These are phyloP conservation scores for Periparus ater DNA, from an alignment of 2,797 vertebrate genomes.

Conservation along the genomic window DNA sequence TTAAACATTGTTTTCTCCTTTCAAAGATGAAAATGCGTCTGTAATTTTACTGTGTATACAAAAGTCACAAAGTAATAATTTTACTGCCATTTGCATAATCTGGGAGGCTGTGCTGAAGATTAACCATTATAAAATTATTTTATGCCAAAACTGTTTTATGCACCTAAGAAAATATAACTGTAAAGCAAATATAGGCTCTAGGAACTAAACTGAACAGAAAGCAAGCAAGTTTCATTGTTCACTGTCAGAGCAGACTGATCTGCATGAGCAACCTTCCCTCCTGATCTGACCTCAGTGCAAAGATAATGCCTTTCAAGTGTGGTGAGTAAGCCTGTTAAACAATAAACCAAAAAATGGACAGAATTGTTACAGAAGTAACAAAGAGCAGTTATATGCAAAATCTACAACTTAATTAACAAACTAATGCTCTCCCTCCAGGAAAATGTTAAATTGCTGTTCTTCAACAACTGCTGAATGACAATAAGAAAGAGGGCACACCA, in stretches of 20 bases:
- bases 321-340: constrained; percentile 64
- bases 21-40: not conserved
- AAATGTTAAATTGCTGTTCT: constrained; percentile 55
- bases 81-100: not conserved
- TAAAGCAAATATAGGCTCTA: not conserved
- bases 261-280: constrained; percentile 62
- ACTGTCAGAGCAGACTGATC: constrained; percentile 55
- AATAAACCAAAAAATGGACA: constrained; percentile 52
- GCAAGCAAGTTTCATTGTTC: constrained; percentile 31
- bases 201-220: not conserved
- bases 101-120: not conserved
- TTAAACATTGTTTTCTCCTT: not conserved
- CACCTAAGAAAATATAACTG: not conserved
- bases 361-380: constrained; percentile 53
- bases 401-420: constrained; percentile 67
- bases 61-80: not conserved
- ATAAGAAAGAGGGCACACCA: not conserved
- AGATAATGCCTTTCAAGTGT: constrained; percentile 59
- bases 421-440: constrained; percentile 42
- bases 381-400: constrained; percentile 59
- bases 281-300: constrained; percentile 51
- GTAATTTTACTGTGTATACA: not conserved
- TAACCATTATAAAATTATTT: not conserved
- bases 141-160: not conserved
- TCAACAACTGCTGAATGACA: constrained; percentile 43